Percentiles rank a stretch among this genome's conserved stretches.
Conservation (phyloP, 1,140 invertebrate species). For the Aphelinus atriplicis region DNA sequence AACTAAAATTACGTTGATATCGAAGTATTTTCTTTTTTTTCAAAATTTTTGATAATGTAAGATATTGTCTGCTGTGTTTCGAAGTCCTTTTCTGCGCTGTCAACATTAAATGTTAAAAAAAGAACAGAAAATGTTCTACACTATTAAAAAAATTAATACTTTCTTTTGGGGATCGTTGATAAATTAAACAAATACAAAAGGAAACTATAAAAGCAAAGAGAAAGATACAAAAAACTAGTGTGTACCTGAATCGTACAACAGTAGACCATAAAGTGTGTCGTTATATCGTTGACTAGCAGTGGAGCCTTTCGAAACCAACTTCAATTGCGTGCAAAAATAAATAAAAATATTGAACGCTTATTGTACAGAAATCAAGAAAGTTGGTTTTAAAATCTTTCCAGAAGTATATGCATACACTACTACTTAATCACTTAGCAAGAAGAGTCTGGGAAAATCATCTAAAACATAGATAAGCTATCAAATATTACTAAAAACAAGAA, state of each 20-base stretch:
- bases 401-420: no score
- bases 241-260: constrained; percentile 43
- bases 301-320: constrained; percentile 35
- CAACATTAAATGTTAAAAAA: constrained; percentile 23
- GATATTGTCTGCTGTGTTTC: constrained; percentile 10
- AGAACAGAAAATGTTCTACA: constrained; percentile 5
- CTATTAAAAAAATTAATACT: constrained; percentile 2
- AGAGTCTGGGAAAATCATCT: constrained; percentile 10
- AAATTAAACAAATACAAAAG: neutral
- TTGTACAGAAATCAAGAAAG: constrained; percentile 24
- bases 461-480: no score
- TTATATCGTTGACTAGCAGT: constrained; percentile 35
- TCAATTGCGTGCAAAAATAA: constrained; percentile 25
- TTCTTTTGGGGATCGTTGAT: constrained; percentile 6
- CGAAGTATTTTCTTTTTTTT: neutral
- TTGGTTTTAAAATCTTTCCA: constrained; percentile 10
- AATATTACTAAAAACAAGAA: no score
- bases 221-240: constrained; percentile 36
- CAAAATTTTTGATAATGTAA: neutral
- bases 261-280: constrained; percentile 38
- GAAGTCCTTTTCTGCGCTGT: constrained; percentile 34
- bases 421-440: constrained; percentile 17
- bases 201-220: constrained; percentile 3
- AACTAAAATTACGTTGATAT: neutral
- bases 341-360: constrained; percentile 25